Evolutionary conservation across 92 coral and sea anemone species (phyloP).

Genomic region (Pocillopora meandrina): DNA sequence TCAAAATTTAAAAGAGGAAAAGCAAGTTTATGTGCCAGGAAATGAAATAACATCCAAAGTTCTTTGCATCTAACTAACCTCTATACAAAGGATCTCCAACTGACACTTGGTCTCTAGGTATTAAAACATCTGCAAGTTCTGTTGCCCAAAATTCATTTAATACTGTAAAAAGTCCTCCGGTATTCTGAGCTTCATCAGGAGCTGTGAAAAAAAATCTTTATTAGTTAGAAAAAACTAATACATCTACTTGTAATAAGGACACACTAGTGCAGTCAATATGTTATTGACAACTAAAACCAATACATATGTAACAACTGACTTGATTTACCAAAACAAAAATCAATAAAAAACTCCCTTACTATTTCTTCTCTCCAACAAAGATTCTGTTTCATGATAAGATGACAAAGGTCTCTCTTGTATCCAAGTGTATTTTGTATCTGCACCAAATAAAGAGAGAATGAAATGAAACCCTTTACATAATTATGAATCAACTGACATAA

Average conservation of each 20-base stretch:
- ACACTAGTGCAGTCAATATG: too few species aligned
- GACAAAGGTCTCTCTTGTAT: conserved; percentile 21
- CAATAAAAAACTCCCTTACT: conserved; percentile 10
- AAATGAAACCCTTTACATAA: too few species aligned
- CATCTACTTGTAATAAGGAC: too few species aligned
- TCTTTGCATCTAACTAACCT: conserved; percentile 35
- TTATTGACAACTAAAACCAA: too few species aligned
- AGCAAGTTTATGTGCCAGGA: background rate
- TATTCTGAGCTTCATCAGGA: conserved; percentile 36
- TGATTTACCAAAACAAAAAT: too few species aligned
- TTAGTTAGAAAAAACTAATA: background rate
- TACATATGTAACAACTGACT: too few species aligned
- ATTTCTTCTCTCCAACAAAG: conserved; percentile 29
- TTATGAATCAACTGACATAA: too few species aligned
- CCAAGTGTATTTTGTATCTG: conserved; percentile 36
- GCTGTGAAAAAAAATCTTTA: background rate
- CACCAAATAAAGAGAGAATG: background rate
- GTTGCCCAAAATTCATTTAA: conserved; percentile 58
- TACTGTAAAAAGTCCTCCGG: conserved; percentile 30
- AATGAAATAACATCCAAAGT: background rate
- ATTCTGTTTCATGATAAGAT: conserved; percentile 32
- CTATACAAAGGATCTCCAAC: conserved; percentile 47
- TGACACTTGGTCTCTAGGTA: conserved; percentile 52
- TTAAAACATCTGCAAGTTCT: conserved; percentile 52
- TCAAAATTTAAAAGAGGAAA: too few species aligned